Evolutionary conservation across 2,797 vertebrate genomes (phyloP).

Genomic region (Borostomias antarcticus): DNA sequence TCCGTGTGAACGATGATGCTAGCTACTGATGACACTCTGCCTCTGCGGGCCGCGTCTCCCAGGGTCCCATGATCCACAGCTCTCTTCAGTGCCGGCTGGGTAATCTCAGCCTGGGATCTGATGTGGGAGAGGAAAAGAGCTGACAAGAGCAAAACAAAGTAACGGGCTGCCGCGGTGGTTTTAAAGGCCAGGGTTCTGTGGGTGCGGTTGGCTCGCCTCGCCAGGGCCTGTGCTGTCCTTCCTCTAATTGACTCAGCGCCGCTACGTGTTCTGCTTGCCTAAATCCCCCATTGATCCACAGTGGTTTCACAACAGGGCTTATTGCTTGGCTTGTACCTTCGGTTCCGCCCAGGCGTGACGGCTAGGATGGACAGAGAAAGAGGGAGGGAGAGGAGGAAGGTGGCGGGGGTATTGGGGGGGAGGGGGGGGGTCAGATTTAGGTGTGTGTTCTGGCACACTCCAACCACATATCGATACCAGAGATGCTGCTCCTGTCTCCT

Average conservation of each 20-base stretch:
- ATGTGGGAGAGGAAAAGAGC: slow-evolving; percentile 47
- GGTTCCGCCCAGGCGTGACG: slow-evolving; percentile 37
- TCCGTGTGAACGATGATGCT: background rate
- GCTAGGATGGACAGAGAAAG: slow-evolving; percentile 21
- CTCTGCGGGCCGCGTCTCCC: background rate
- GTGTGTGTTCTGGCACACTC: slow-evolving; percentile 11
- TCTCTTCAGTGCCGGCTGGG: background rate
- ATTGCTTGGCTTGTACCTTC: slow-evolving; percentile 64
- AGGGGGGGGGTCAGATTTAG: slow-evolving; percentile 1
- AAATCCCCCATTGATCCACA: slow-evolving; percentile 67
- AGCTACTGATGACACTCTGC: background rate
- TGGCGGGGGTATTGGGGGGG: slow-evolving; percentile 27
- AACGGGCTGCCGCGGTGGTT: slow-evolving; percentile 45
- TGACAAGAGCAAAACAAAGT: slow-evolving; percentile 59
- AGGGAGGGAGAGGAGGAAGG: slow-evolving; percentile 3
- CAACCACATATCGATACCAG: background rate
- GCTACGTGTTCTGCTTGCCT: slow-evolving; percentile 67
- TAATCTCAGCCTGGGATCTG: background rate
- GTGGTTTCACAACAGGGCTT: slow-evolving; percentile 58
- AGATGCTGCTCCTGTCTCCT: slow-evolving; percentile 8
- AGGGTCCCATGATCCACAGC: background rate
- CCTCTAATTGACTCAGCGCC: slow-evolving; percentile 72
- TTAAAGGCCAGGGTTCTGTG: slow-evolving; percentile 63
- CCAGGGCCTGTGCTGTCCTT: slow-evolving; percentile 57
- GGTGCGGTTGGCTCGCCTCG: slow-evolving; percentile 13